Percentiles rank a stretch among this genome's conserved stretches.
Evolutionary conservation across 1,140 invertebrate species (phyloP).

Genomic region (Rhynchophorus ferrugineus): DNA sequence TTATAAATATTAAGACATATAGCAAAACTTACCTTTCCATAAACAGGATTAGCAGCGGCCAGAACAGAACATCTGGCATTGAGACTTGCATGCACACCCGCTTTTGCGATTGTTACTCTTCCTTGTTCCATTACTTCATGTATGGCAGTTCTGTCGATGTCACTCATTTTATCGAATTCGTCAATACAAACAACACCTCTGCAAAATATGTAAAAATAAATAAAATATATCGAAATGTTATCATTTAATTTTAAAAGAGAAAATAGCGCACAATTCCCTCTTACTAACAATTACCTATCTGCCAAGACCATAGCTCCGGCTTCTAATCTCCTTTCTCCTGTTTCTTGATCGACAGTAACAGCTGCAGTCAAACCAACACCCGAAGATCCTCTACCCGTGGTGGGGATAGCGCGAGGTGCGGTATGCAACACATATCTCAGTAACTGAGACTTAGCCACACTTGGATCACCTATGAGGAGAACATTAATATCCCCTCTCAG

Average conservation of each 20-base stretch:
- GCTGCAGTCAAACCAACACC: conserved; percentile 98
- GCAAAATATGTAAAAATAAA: conserved; percentile 4
- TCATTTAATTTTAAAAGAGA: too few relatives aligned
- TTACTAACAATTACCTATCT: conserved; percentile 59
- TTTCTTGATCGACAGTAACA: conserved; percentile 92
- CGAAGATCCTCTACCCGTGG: conserved; percentile 85
- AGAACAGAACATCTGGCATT: conserved; percentile 97
- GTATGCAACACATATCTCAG: conserved; percentile 90
- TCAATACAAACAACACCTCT: conserved; percentile 96
- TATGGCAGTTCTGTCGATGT: conserved; percentile 97
- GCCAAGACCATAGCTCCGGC: conserved; percentile 99
- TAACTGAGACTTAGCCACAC: conserved; percentile 97
- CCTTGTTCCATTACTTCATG: conserved; percentile 98
- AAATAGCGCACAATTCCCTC: too few relatives aligned
- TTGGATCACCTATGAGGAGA: conserved; percentile 95
- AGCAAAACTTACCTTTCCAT: conserved; percentile 86
- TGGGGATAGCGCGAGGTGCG: conserved; percentile 91
- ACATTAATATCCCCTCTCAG: conserved; percentile 98
- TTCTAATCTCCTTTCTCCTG: conserved; percentile 79
- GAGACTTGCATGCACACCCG: conserved; percentile 95
- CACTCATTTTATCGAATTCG: conserved; percentile 99
- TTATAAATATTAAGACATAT: too few relatives aligned
- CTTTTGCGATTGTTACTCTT: conserved; percentile 96
- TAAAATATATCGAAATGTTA: too few relatives aligned
- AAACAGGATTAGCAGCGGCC: conserved; percentile 99